phyloP scores from a whole-genome alignment of 37 sponge, comb jelly and placozoan genomes.

The Halichondria panicea region DNA sequence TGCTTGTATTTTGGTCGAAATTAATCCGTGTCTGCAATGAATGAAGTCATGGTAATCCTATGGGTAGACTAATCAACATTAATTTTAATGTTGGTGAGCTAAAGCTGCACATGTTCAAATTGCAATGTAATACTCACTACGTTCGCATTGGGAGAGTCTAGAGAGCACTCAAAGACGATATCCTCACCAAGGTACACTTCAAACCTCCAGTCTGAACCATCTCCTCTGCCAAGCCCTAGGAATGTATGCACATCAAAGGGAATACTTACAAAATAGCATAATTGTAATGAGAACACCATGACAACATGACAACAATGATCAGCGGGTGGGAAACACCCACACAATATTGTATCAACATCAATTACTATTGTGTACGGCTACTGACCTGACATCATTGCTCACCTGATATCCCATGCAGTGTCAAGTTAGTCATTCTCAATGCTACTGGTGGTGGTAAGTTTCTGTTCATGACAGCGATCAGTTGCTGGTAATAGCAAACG shows the following conservation, averaged over 20 bases:
- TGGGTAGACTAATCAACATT: no score
- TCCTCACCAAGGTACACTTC: conserved; percentile 16
- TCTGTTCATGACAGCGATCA: conserved; percentile 19
- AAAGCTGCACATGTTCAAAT: no score
- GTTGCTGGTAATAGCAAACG: conserved; percentile 40
- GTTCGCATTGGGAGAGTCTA: background rate
- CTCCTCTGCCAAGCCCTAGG: conserved; percentile 31
- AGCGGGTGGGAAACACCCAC: no score
- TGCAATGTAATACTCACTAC: conserved; percentile 16
- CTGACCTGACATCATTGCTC: background rate
- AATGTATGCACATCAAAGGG: background rate
- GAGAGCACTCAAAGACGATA: conserved; percentile 31
- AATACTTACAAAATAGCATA: no score
- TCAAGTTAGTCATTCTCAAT: conserved; percentile 16
- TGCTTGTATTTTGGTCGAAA: background rate
- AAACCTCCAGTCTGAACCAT: conserved; percentile 45
- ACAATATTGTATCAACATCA: no score
- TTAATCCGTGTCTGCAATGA: no score
- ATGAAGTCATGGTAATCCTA: no score
- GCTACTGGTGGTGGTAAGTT: conserved; percentile 29
- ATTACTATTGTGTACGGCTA: no score
- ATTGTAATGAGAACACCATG: no score
- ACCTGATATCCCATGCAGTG: conserved; percentile 27
- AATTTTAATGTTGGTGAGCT: no score
- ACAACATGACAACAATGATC: no score